Evolutionary conservation across 1,140 invertebrate genomes (phyloP), one percentile per base, ranked within the genome.

Genomic region (Sarcophaga peregrina): DNA sequence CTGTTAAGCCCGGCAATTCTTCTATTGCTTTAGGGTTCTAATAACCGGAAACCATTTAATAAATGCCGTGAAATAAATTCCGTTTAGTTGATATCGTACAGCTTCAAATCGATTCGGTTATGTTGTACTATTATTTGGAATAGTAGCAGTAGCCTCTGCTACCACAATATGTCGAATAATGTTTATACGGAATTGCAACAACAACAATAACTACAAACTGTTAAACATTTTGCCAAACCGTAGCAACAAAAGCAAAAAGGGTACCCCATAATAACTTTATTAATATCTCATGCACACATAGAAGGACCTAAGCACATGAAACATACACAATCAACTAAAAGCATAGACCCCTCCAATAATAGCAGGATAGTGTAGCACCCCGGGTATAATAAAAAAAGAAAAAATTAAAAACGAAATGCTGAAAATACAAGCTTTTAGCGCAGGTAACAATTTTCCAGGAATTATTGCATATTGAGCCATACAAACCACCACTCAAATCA

Each of bases 401-500:
- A 20, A 68, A 20, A 20, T 25, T 17, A 9, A 37, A 68, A 68
- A 25, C 62, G 62, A 20, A 68, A 68, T 20, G 62, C 8, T 68
- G 25, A 68, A 68, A 17, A 68, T 68, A 68, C 62, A 68, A 68
- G 5, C 17, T 68, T 68, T 68, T 68, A 68, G 62, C 62, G 20
- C 17, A 68, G 62, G 62, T 68, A 68, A 68, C 62, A 68, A 68
- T 68, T 68, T 68, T 68, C 62, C 62, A 68, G 62, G 62, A 68
- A 68, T 68, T 68, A 68, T 37, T 37, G 25, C 25, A 37, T 68
- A 68, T 68, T 68, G 20, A 68, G 62, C 62, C 25, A 37, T 37
- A 37, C 25, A 37, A 37, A 37, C 25, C 25, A 37, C 25, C 25
- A 37, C 25, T 37, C 25, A 37, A 37, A 37, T 37, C 25, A 37